Base-by-base conservation (phyloP, 1,140 invertebrate genomes). In the Drosophila ambigua region DNA sequence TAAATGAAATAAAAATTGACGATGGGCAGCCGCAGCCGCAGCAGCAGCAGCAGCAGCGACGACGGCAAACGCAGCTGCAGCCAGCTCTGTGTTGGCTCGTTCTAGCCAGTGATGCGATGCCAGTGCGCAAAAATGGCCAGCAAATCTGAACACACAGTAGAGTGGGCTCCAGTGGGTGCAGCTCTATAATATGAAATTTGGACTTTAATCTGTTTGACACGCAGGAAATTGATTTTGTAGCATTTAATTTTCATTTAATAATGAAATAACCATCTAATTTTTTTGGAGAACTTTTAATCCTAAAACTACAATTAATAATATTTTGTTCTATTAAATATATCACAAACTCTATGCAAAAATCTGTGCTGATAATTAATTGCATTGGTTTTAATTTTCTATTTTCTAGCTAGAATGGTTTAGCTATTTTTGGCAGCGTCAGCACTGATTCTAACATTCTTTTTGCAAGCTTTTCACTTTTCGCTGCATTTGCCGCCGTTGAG, bases 401-500 rank as follows among this genome's bases (percentile, higher is more conserved):
- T 68, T 58, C 46, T 26, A 64, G 52, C 16, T 26, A 41, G 44
- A 39, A 11, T 67, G 26, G 23, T 62, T 45, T 44, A 49, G 46
- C 24, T 53, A 2, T 43, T 72, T 20, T 51, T 49, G 49, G 46
- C 77, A 49, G 55, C 15, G 55, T 49, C 68, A 72, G 9, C 55
- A 43, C 67, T 58, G 52, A 58, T 69, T 69, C 66, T 72, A 72
- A 72, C 53, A 82, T 82, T 79, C 72, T 83, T 82, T 83, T 82
- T 72, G 79, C 72, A 60, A 83, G 59, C 79, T 79, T 83, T 83
- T 83, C 80, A 85, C 81, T 84, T 84, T 85, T 84, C 49, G 77
- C 59, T 64, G 26, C 61, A 75, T 23, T 74, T 4, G 54, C 31
- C 24, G 62, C 45, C 60, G 64, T 66, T 54, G 52, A 84, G 79